A percentile compares a stretch with the other conserved stretches of the same genome.
These are phyloP conservation scores for Octopus bimaculoides DNA, from an alignment of 1,140 invertebrate species.

Conservation along the genomic window DNA sequence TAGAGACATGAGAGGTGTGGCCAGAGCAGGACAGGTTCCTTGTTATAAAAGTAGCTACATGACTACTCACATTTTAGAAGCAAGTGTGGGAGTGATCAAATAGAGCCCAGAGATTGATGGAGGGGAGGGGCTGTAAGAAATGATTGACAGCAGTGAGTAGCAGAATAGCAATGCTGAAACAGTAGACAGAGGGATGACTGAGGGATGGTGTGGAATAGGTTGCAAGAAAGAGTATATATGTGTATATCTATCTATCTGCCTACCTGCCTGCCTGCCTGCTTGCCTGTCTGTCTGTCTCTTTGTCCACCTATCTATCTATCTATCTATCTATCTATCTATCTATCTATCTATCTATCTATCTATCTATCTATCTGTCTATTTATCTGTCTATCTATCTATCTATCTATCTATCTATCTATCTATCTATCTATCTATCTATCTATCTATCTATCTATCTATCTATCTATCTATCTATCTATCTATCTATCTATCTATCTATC, in stretches of 20 bases:
- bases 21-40: no score
- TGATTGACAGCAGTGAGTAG: no score
- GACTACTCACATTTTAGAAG: no score
- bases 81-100: no score
- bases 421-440: slow-evolving; percentile 3
- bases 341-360: neutral
- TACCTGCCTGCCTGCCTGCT: neutral
- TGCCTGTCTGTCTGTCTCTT: neutral
- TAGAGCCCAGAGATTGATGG: no score
- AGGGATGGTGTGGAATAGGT: no score
- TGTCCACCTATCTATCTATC: neutral
- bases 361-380: neutral
- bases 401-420: slow-evolving; percentile 3
- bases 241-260: neutral
- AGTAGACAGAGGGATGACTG: no score
- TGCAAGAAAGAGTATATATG: neutral
- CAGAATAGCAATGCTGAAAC: no score
- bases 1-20: no score
- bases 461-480: neutral
- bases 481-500: neutral
- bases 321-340: slow-evolving; percentile 8
- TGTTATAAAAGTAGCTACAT: no score
- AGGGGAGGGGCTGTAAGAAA: no score
- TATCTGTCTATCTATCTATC: neutral
- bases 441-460: slow-evolving; percentile 3